Percentiles rank a stretch among this genome's conserved stretches.
These are phyloP conservation scores for Eudyptes chrysolophus DNA, from an alignment of 2,113 vertebrate genomes.

Conservation along the genomic window DNA sequence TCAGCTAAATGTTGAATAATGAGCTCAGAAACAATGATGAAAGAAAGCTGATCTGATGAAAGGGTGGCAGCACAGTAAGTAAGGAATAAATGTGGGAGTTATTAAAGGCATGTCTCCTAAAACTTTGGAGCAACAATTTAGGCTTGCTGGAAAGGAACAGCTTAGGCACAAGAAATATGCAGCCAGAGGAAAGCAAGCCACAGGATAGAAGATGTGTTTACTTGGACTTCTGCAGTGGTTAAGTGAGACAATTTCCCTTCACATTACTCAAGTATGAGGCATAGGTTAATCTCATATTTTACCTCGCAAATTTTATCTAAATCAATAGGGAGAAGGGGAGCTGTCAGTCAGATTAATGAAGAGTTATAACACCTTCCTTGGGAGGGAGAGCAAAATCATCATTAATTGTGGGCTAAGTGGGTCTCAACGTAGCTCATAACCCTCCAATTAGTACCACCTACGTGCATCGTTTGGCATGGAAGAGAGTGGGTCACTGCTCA, in stretches of 20 bases:
- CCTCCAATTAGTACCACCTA: not conserved
- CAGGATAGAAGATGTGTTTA: not conserved
- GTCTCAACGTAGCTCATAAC: not conserved
- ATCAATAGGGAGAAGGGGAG: not conserved
- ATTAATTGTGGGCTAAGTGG: not conserved
- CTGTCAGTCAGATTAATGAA: constrained; percentile 4
- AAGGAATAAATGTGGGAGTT: not conserved
- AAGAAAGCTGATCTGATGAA: constrained; percentile 47
- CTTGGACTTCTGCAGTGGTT: not conserved
- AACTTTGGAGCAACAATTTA: not conserved
- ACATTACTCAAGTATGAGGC: not conserved
- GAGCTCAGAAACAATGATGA: constrained; percentile 43
- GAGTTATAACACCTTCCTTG: not conserved
- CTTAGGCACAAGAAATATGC: not conserved
- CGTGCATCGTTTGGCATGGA: fast-evolving
- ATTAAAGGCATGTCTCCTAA: not conserved
- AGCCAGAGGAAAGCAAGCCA: not conserved
- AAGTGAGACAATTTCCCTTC: not conserved
- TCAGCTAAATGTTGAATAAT: constrained; percentile 62
- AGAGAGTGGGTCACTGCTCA: not conserved
- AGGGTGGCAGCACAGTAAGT: not conserved
- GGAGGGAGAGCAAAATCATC: not conserved
- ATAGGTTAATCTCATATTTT: not conserved
- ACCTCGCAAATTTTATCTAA: not conserved
- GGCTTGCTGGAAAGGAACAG: not conserved